These are phyloP conservation scores for Lasiurus borealis DNA, from an alignment of 2,113 vertebrate species.

Conservation along the genomic window DNA sequence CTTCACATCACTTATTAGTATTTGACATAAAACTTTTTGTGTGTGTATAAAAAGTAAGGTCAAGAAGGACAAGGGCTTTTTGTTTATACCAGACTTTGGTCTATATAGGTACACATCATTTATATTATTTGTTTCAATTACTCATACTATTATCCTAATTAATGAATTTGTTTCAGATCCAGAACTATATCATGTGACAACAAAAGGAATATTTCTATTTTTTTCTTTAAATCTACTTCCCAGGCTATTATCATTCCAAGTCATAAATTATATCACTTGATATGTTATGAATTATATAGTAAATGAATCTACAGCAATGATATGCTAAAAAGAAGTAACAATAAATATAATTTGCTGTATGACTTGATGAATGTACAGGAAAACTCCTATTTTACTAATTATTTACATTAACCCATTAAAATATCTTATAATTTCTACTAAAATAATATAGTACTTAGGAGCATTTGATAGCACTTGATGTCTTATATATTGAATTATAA, in stretches of 20 bases:
- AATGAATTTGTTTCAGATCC: neutral
- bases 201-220: neutral
- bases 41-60: neutral
- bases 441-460: neutral
- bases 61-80: neutral
- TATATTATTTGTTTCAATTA: neutral
- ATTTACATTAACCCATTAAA: neutral
- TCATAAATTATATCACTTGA: too few relatives aligned
- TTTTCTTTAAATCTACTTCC: conserved; percentile 35
- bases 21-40: neutral
- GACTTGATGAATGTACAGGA: neutral
- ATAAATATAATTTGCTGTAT: neutral
- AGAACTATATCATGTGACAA: neutral
- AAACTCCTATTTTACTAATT: neutral
- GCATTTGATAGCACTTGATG: neutral
- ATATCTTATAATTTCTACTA: neutral
- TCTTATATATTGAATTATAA: neutral
- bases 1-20: neutral
- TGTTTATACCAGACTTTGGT: neutral
- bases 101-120: neutral
- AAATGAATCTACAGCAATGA: neutral
- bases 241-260: neutral
- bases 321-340: neutral
- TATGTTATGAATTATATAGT: neutral
- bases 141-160: neutral